phyloP scores from a whole-genome alignment of 2,113 vertebrate genomes.

The Chloropsis hardwickii region DNA sequence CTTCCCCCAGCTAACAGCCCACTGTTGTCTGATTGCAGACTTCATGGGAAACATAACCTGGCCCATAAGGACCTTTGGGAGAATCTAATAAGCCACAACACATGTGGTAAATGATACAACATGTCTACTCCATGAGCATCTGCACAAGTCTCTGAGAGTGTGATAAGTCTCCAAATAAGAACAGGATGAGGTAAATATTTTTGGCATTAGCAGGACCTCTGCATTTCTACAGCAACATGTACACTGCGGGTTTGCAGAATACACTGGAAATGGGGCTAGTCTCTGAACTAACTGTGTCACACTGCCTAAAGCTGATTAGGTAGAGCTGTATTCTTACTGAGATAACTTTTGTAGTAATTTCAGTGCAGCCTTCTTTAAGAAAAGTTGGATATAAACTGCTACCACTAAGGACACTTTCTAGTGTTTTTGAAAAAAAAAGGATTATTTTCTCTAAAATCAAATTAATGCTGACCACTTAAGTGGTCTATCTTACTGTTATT shows the following conservation, averaged over 20 bases:
- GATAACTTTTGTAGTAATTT: background rate
- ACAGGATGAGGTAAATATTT: background rate
- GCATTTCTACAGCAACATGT: background rate
- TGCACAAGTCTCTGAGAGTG: background rate
- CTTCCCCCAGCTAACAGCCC: background rate
- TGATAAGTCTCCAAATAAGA: background rate
- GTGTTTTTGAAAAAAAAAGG: background rate
- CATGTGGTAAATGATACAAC: background rate
- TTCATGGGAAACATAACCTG: background rate
- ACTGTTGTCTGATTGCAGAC: background rate
- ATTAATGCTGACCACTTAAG: background rate
- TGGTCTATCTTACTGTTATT: background rate
- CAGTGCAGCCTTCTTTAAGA: background rate
- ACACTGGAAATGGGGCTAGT: background rate
- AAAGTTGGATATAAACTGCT: background rate
- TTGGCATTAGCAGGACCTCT: background rate
- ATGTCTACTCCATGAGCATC: background rate
- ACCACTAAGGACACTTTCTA: background rate
- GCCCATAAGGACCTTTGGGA: background rate
- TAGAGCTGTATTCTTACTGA: background rate
- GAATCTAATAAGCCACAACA: background rate
- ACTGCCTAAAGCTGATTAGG: background rate
- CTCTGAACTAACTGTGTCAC: background rate
- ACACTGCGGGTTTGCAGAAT: background rate
- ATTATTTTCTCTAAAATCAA: background rate